These are phyloP conservation scores for Hylaeus anthracinus DNA, from an alignment of 1,140 invertebrate genomes.

Conservation along the genomic window DNA sequence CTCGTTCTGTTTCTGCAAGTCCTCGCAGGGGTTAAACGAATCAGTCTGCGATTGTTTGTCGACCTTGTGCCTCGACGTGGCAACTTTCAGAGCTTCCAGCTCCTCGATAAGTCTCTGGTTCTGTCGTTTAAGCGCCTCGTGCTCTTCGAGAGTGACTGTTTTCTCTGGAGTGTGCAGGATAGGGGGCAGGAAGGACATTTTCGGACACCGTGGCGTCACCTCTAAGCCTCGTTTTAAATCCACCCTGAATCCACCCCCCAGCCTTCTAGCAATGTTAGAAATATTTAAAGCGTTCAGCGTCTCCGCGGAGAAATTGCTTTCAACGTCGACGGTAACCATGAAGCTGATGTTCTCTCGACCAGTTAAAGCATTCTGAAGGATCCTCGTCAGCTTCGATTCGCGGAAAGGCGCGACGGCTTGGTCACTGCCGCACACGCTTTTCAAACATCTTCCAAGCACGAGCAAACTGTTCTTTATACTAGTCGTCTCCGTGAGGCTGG, in stretches of 20 bases:
- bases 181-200: neutral
- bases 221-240: constrained; percentile 21
- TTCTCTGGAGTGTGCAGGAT: neutral
- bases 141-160: neutral
- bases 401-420: constrained; percentile 78
- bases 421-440: constrained; percentile 72
- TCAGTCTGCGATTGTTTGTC: neutral
- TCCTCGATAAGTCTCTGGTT: constrained; percentile 57
- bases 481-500: constrained; percentile 89
- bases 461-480: constrained; percentile 94
- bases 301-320: constrained; percentile 85
- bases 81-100: constrained; percentile 42
- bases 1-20: constrained; percentile 55
- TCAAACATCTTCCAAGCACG: constrained; percentile 91
- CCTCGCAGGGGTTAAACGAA: neutral
- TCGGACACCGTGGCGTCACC: neutral
- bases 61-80: neutral
- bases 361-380: constrained; percentile 75
- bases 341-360: constrained; percentile 87
- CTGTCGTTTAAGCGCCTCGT: constrained; percentile 33
- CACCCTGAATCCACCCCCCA: neutral
- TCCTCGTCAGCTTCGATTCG: constrained; percentile 89
- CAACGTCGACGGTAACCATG: constrained; percentile 89
- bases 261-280: constrained; percentile 83
- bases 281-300: constrained; percentile 88